phyloP scores from a whole-genome alignment of 2,113 vertebrate genomes.

The Aythya baeri region DNA sequence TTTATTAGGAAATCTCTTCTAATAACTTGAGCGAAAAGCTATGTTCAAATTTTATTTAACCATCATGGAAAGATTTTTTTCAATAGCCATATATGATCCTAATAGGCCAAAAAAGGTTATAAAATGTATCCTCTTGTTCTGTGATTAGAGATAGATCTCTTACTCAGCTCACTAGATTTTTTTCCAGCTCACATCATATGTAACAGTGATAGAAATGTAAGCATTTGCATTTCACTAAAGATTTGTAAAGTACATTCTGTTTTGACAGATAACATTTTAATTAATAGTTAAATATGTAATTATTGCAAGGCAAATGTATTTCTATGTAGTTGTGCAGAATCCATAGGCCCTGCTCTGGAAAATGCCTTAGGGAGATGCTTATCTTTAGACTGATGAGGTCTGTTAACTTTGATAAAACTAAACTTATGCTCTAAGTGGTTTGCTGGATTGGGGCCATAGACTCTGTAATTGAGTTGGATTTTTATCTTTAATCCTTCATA shows the following conservation, averaged over 20 bases:
- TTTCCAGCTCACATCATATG: background rate
- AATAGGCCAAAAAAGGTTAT: background rate
- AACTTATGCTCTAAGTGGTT: conserved; percentile 55
- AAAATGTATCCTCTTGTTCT: background rate
- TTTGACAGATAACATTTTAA: background rate
- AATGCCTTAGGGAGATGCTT: conserved; percentile 46
- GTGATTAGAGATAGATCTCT: background rate
- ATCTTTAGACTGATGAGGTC: conserved; percentile 44
- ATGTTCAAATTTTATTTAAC: background rate
- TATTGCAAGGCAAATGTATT: background rate
- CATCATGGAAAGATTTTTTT: background rate
- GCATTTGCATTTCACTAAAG: background rate
- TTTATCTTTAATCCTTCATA: conserved; percentile 42
- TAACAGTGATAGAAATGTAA: background rate
- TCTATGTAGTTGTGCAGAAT: background rate
- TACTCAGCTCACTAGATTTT: background rate
- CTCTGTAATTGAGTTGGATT: conserved; percentile 37
- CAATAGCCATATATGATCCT: background rate
- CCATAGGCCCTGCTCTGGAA: background rate
- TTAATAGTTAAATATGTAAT: background rate
- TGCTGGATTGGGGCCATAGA: conserved; percentile 39
- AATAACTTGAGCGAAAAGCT: background rate
- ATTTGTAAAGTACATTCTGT: background rate
- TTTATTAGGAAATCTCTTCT: background rate
- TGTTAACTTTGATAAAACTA: conserved; percentile 46